phyloP scores from a whole-genome alignment of 2,888 invertebrate genomes.

The Morpho helenor region DNA sequence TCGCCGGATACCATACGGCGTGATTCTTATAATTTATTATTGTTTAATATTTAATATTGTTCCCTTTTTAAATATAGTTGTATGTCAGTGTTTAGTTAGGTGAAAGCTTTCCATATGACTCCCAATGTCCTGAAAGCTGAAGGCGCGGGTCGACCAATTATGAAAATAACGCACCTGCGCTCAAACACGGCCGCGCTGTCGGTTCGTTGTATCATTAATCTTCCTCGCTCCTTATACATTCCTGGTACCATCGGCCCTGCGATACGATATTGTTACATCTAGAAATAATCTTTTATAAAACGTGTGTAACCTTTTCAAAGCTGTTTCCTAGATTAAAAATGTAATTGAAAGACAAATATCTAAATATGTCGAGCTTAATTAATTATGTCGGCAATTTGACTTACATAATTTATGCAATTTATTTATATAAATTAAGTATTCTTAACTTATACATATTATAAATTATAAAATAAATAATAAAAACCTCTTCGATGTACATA shows the following conservation, averaged over 20 bases:
- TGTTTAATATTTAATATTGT: no score
- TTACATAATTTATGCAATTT: no score
- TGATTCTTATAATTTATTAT: no score
- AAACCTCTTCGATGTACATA: no score
- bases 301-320: conserved; percentile 19
- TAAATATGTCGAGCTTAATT: no score
- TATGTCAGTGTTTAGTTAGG: neutral
- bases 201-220: conserved; percentile 68
- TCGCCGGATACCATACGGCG: no score
- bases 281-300: conserved; percentile 34
- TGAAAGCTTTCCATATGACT: conserved; percentile 5
- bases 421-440: no score
- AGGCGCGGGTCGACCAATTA: conserved; percentile 69
- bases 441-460: no score
- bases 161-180: conserved; percentile 79
- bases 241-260: conserved; percentile 54
- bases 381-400: no score
- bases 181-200: conserved; percentile 72
- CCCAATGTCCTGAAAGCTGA: conserved; percentile 54
- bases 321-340: conserved; percentile 1
- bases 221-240: conserved; percentile 69
- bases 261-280: conserved; percentile 44
- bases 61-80: no score
- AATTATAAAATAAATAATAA: no score
- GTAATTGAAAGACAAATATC: no score